Percentiles rank a stretch among this genome's conserved stretches.
These are phyloP conservation scores for Brassicogethes aeneus DNA, from an alignment of 2,888 invertebrate species.

Conservation along the genomic window DNA sequence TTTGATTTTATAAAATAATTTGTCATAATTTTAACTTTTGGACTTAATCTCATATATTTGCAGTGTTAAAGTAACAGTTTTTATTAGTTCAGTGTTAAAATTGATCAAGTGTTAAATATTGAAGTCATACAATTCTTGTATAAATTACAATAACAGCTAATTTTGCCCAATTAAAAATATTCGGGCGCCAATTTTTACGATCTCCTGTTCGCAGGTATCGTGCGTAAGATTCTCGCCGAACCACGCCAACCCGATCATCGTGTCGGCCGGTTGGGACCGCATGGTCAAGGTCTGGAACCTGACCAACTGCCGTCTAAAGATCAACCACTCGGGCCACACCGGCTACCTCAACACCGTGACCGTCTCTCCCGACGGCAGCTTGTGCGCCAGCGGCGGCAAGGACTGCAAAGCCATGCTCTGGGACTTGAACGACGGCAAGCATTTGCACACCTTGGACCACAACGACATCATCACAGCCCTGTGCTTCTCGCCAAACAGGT, in stretches of 20 bases:
- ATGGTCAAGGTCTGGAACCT: slow-evolving; percentile 98
- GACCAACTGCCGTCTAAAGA: slow-evolving; percentile 97
- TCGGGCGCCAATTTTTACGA: no score
- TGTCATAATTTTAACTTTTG: no score
- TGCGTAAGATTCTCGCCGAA: slow-evolving; percentile 98
- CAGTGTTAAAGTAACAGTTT: not conserved
- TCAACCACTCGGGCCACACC: slow-evolving; percentile 94
- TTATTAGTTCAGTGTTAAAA: not conserved
- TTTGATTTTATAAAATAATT: no score
- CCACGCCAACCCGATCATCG: slow-evolving; percentile 96
- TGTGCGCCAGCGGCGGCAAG: slow-evolving; percentile 99
- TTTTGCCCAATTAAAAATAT: no score
- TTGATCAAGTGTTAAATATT: no score
- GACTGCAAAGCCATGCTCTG: slow-evolving; percentile 99
- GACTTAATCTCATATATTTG: slow-evolving; percentile 4
- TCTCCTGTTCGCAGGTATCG: slow-evolving; percentile 46
- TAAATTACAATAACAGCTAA: no score
- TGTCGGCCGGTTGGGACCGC: slow-evolving; percentile 98
- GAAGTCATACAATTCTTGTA: no score
- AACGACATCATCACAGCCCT: slow-evolving; percentile 97
- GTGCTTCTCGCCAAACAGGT: slow-evolving; percentile 97
- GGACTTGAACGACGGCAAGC: slow-evolving; percentile 99
- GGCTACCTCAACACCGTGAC: slow-evolving; percentile 98
- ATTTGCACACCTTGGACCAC: slow-evolving; percentile 96
- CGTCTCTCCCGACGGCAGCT: slow-evolving; percentile 97